Base-by-base conservation (phyloP, 2,797 vertebrate species). In the Oreonectes daqikongensis region DNA sequence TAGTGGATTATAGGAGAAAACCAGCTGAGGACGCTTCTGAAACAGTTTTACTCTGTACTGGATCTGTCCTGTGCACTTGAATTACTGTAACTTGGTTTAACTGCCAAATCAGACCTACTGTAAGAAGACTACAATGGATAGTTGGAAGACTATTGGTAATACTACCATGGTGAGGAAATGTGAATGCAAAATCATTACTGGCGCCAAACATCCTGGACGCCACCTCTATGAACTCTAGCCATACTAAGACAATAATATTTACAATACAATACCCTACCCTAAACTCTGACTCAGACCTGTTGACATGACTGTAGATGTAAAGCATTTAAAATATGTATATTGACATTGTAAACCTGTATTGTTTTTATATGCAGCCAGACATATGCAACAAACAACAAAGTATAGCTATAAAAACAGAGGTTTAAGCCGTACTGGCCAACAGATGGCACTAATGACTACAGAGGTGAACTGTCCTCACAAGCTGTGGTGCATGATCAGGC, bases 361-460 rank as follows among this genome's bases (percentile, higher is more conserved):
- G 50, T 22, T 53, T 14, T 26, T 15, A 22, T 5, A 57, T 2
- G 20, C 53, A 28, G 12, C 12, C 24, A 57, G 26, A 11, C 0
- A 26, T 11, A 53, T 53, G 2, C 1, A 48, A 22, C 11, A 24
- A 24, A 24, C 5, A 14, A 5, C 18, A 53, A 53, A 14, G 1
- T 26, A 53, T 5, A 26, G 12, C 57, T 20, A 28, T 11, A 46
- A 3, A 60, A 22, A 70, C 15, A 70, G 3, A 30, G 59, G 46
- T 22, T 53, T 24, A 32, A 53, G 61, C 69, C 55, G 77, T 7
- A 5, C 44, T 82, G 80, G 77, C 91, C 93, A 92, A 89, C 89
- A 93, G 93, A 91, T 93, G 93, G 93, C 93, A 92, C 88, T 93
- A 86, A 92, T 89, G 88, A 87, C 91, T 89, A 91, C 53, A 69